Conservation (phyloP, 2,113 vertebrate species). For the Percopsis transmontana region DNA sequence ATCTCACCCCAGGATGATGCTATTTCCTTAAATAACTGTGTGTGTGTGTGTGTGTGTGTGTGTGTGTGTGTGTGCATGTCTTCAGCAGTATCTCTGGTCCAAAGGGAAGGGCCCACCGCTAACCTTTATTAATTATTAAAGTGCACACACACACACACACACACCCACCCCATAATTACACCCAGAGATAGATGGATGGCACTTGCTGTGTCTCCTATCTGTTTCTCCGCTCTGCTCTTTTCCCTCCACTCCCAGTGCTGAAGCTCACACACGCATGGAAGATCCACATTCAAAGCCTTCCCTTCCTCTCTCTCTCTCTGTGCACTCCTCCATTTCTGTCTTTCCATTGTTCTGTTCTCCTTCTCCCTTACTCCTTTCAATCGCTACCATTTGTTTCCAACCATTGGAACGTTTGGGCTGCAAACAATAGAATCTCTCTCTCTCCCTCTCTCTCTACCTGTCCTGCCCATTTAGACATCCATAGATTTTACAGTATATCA, state of each 20-base stretch:
- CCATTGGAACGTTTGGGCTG: not conserved
- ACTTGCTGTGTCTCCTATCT: not conserved
- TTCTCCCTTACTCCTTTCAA: not conserved
- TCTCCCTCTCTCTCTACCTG: not conserved
- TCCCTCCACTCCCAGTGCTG: not conserved
- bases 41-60: not conserved
- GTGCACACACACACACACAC: not conserved
- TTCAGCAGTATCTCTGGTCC: slow-evolving; percentile 27
- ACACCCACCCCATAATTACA: not conserved
- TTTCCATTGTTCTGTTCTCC: not conserved
- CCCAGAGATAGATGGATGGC: slow-evolving; percentile 32
- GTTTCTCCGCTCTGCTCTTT: not conserved
- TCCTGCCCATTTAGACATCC: not conserved
- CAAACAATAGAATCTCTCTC: not conserved
- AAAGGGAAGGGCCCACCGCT: slow-evolving; percentile 54
- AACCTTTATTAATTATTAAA: slow-evolving; percentile 71
- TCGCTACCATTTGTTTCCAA: not conserved
- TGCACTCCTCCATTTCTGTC: not conserved
- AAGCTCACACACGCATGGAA: not conserved
- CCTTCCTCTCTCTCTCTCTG: not conserved
- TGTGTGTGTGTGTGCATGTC: slow-evolving; percentile 20
- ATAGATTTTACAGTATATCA: no score
- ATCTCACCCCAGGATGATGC: slow-evolving; percentile 63
- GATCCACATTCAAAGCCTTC: no score
- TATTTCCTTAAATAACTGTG: slow-evolving; percentile 72